phyloP scores from a whole-genome alignment of 2,888 invertebrate genomes.

The Dolomedes plantarius region DNA sequence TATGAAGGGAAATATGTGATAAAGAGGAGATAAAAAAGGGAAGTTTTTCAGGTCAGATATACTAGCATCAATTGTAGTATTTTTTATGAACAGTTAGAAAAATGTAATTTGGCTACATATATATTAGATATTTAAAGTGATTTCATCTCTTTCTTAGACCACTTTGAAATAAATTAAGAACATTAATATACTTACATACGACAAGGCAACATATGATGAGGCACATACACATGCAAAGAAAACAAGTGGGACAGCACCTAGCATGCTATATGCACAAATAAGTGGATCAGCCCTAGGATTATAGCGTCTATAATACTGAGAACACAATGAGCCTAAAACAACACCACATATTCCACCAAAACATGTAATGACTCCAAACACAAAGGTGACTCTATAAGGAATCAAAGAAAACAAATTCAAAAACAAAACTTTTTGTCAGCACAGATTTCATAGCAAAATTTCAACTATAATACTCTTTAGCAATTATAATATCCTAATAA shows the following conservation, averaged over 20 bases:
- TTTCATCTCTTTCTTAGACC: no score
- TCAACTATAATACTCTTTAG: no score
- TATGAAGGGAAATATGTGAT: no score
- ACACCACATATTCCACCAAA: slow-evolving; percentile 94
- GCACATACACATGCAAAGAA: slow-evolving; percentile 87
- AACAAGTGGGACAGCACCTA: slow-evolving; percentile 90
- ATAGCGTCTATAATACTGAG: slow-evolving; percentile 83
- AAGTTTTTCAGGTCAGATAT: no score
- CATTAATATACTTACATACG: slow-evolving; percentile 81
- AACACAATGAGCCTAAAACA: slow-evolving; percentile 87
- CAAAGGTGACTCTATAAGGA: slow-evolving; percentile 85
- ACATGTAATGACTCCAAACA: slow-evolving; percentile 96
- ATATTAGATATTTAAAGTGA: no score
- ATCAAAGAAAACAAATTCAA: slow-evolving; percentile 46
- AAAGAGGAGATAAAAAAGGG: no score
- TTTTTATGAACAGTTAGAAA: no score
- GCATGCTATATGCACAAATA: slow-evolving; percentile 92
- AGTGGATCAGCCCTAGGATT: slow-evolving; percentile 86
- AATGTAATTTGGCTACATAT: no score
- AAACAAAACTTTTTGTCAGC: neutral
- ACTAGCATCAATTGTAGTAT: no score
- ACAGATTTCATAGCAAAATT: neutral
- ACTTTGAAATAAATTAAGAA: no score
- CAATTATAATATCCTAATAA: no score
- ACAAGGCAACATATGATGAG: slow-evolving; percentile 81